Evolutionary conservation across 1,140 invertebrate species (phyloP).

Genomic region (Drosophila bocqueti): DNA sequence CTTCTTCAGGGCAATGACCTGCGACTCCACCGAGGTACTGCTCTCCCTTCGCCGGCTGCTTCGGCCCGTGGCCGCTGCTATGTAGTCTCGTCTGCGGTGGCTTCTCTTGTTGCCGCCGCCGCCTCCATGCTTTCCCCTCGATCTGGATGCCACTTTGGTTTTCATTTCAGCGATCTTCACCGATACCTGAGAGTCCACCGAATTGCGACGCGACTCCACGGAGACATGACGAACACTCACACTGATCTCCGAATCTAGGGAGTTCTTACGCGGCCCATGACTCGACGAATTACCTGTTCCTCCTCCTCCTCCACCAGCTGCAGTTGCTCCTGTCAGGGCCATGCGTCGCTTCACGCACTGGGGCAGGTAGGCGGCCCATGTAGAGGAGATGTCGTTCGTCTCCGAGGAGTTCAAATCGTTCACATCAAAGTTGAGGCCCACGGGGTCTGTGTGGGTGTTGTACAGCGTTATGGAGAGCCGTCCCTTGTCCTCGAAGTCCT

Average conservation of each 20-base stretch:
- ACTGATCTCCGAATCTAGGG: slow-evolving; percentile 92
- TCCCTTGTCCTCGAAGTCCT: slow-evolving; percentile 92
- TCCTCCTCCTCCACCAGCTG: slow-evolving; percentile 84
- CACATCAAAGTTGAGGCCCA: slow-evolving; percentile 93
- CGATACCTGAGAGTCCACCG: slow-evolving; percentile 92
- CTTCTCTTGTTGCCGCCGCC: slow-evolving; percentile 74
- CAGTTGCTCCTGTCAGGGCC: slow-evolving; percentile 88
- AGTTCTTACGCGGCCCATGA: slow-evolving; percentile 86
- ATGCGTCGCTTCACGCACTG: slow-evolving; percentile 93
- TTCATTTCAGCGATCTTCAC: slow-evolving; percentile 93
- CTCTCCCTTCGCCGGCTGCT: slow-evolving; percentile 88
- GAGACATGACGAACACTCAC: slow-evolving; percentile 91
- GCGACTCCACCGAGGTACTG: slow-evolving; percentile 92
- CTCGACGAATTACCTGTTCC: slow-evolving; percentile 87
- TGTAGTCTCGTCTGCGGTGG: slow-evolving; percentile 85
- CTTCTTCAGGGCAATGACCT: slow-evolving; percentile 86
- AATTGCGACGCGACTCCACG: slow-evolving; percentile 92
- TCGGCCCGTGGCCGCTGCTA: slow-evolving; percentile 84
- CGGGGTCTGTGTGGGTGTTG: slow-evolving; percentile 94
- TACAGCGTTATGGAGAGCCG: slow-evolving; percentile 94
- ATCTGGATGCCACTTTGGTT: slow-evolving; percentile 88
- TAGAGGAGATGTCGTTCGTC: slow-evolving; percentile 91
- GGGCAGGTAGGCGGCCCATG: slow-evolving; percentile 95
- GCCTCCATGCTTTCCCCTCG: slow-evolving; percentile 84
- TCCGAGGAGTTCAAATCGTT: slow-evolving; percentile 90